Conservation (phyloP, 2,888 invertebrate species). For the Hydraecia micacea region DNA sequence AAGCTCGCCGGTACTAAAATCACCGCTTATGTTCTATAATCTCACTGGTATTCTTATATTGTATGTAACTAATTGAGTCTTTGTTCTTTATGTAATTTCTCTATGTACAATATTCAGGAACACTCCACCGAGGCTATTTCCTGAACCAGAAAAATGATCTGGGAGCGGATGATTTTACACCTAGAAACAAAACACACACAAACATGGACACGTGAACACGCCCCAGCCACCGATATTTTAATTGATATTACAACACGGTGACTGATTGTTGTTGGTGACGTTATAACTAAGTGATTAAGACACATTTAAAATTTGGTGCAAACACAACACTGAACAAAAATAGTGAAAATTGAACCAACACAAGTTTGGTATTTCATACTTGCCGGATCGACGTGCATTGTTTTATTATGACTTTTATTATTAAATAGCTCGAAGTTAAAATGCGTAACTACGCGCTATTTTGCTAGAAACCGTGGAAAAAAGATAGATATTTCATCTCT, state of each 20-base stretch:
- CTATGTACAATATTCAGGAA: slow-evolving; percentile 89
- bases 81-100: slow-evolving; percentile 86
- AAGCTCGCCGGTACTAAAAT: slow-evolving; percentile 88
- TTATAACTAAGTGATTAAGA: slow-evolving; percentile 53
- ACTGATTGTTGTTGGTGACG: slow-evolving; percentile 59
- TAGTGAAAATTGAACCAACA: slow-evolving; percentile 41
- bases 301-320: slow-evolving; percentile 56
- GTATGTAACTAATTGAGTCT: slow-evolving; percentile 89
- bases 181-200: slow-evolving; percentile 88
- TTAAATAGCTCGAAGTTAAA: not conserved
- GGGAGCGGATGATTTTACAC: slow-evolving; percentile 90
- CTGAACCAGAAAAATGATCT: slow-evolving; percentile 91
- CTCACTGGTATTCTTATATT: slow-evolving; percentile 89
- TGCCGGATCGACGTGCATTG: slow-evolving; percentile 48
- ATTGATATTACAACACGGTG: slow-evolving; percentile 61
- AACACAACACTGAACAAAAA: slow-evolving; percentile 55
- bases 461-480: not conserved
- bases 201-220: slow-evolving; percentile 81
- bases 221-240: slow-evolving; percentile 77
- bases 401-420: not conserved
- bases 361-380: slow-evolving; percentile 43
- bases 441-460: not conserved
- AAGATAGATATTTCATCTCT: not conserved
- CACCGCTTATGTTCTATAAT: slow-evolving; percentile 89
- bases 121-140: slow-evolving; percentile 87